Evolutionary conservation across 2,797 vertebrate genomes (phyloP), one percentile per base, ranked within the genome.

Genomic region (Bucorvus abyssinicus): DNA sequence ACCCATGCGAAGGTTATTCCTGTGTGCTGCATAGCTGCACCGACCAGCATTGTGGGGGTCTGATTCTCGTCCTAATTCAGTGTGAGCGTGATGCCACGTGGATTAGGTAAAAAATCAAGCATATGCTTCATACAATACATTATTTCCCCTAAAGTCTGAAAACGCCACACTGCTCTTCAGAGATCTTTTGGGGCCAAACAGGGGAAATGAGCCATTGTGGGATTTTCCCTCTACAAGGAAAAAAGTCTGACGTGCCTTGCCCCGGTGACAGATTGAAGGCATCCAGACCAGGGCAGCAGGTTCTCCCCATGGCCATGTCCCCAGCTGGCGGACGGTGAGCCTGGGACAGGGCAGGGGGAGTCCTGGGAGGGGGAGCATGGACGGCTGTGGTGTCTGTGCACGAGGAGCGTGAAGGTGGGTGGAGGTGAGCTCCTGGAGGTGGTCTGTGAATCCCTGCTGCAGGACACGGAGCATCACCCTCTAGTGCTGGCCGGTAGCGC

Each of bases 301-400:
- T 16, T 47, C 56, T 29, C 57, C 12, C 27, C 2, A 0, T 12
- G 32, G 38, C 38, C 38, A 12, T 40, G 4, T 42, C 32, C 27
- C 29, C 2, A 0, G 32, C 26, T 19, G 26, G 65, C 45, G 16
- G 56, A 45, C 38, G 27, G 34, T 32, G 22, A 55, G 36, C 4
- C 6, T 29, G 30, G 15, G 36, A 15, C 22, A 27, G 17, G 5
- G 2, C 63, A 30, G 30, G 14, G 9, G 15, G 16, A 32, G 9
- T 30, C 38, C 29, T 2, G 1, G 36, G 21, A 20, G 18, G 7
- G 3, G 8, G 8, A 26, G 12, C 10, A 16, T 0, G 0, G 23
- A 40, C 12, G 30, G 7, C 59, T 24, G 32, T 7, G 26, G 16
- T 22, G 29, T 11, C 3, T 0, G 14, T 29, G 61, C 32, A 17